Base-by-base conservation (phyloP, 2,113 vertebrate species). In the Platichthys stellatus region DNA sequence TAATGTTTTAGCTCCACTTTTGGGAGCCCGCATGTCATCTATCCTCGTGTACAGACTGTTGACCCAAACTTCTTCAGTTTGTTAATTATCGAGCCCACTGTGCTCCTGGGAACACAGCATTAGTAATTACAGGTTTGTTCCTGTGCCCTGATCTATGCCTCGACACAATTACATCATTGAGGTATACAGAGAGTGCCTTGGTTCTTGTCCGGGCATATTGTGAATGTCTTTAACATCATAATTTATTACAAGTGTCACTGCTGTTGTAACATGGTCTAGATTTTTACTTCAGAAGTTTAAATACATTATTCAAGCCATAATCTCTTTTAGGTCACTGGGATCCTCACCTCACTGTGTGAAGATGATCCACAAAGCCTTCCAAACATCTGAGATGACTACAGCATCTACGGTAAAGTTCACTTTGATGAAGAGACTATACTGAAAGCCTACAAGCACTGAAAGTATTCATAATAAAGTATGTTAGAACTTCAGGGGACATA, bases 401-500 rank as follows among this genome's bases (percentile, higher is more conserved):
- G 21, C 7, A 10, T 10, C 8, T 21, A 21, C n/a, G 0, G n/a
- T 21, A 17, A 24, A n/a, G 12, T 18, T 63, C 13, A 12, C 14
- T 54, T 18, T 71, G 40, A 43, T 4, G 40, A 43, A 43, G 40
- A 43, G 40, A 13, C 10, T 13, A 13, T 43, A 43, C 9, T 43
- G 3, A 43, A 13, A 43, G 40, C 40, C 13, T 12, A 43, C 40
- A 43, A 13, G 40, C 40, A 12, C 2, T 43, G 40, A 13, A 63
- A 74, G 6, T 1, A 31, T 31, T 31, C 31, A 31, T 31, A 7
- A 31, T 6, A 31, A 31, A 31, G 54, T 64, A 35, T n/a, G 43
- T 28, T 67, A 7, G 53, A 75, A 57, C 49, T 71, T 23, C 26
- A 6, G 51, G 56, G 56, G 17, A 56, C 60, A 66, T 40, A 31